These are phyloP conservation scores for Arnoldichthys spilopterus DNA, from an alignment of 2,797 vertebrate species.

Conservation along the genomic window DNA sequence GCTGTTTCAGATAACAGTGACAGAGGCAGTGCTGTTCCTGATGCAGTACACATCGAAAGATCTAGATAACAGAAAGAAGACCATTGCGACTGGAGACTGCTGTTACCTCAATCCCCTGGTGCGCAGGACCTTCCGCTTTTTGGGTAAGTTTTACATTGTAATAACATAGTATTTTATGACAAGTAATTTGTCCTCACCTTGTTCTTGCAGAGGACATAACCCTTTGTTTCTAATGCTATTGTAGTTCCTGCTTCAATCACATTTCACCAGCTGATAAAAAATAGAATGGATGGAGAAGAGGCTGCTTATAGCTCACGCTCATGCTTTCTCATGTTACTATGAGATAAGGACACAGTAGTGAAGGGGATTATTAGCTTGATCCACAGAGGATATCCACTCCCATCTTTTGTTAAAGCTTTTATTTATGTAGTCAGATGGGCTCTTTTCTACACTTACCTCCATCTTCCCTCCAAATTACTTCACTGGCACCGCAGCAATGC, in stretches of 20 bases:
- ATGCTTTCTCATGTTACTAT: constrained; percentile 50
- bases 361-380: constrained; percentile 68
- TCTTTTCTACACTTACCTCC: background rate
- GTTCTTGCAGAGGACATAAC: background rate
- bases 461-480: constrained; percentile 11
- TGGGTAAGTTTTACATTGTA: constrained; percentile 82
- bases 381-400: constrained; percentile 61
- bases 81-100: constrained; percentile 95
- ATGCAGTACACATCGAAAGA: constrained; percentile 96
- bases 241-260: background rate
- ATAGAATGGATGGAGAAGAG: constrained; percentile 15
- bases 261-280: constrained; percentile 18
- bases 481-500: constrained; percentile 10
- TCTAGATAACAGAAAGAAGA: constrained; percentile 95
- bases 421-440: constrained; percentile 3
- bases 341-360: constrained; percentile 58
- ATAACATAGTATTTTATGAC: background rate
- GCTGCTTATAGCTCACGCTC: background rate
- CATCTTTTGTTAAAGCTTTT: constrained; percentile 29
- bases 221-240: background rate
- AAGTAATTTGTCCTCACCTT: background rate
- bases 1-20: constrained; percentile 88
- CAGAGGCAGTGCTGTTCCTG: constrained; percentile 95
- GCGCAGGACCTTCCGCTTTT: constrained; percentile 93
- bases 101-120: constrained; percentile 98